These are phyloP conservation scores for Stigmatopora argus DNA, from an alignment of 2,113 vertebrate species.

Conservation along the genomic window DNA sequence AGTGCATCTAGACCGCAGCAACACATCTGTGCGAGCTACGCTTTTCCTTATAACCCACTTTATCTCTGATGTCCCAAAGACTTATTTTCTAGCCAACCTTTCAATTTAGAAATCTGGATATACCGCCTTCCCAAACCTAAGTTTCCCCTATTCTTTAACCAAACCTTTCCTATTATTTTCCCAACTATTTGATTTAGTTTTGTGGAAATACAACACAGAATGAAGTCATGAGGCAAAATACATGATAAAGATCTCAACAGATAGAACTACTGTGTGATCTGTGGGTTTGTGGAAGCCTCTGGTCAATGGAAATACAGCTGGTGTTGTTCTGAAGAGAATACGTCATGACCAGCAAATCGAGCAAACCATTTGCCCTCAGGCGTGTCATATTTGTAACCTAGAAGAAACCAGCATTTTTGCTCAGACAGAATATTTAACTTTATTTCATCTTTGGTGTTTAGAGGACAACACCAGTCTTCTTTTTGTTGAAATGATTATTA, in stretches of 20 bases:
- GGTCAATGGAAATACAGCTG: conserved; percentile 26
- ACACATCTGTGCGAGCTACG: conserved; percentile 39
- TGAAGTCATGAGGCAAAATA: conserved; percentile 27
- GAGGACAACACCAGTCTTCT: background rate
- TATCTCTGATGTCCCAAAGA: conserved; percentile 46
- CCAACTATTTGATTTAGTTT: conserved; percentile 4
- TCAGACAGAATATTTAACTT: background rate
- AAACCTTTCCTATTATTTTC: background rate
- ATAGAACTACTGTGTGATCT: conserved; percentile 9
- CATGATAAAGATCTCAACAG: background rate
- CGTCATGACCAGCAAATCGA: conserved; percentile 6
- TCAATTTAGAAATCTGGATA: conserved; percentile 18
- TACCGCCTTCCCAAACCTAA: conserved; percentile 25
- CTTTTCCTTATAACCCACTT: conserved; percentile 67
- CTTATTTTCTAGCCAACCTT: conserved; percentile 20
- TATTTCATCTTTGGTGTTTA: background rate
- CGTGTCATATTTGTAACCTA: conserved; percentile 7
- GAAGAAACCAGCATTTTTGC: conserved; percentile 3
- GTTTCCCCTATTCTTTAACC: conserved; percentile 19
- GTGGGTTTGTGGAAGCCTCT: conserved; percentile 15
- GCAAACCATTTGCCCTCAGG: background rate
- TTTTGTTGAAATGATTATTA: background rate
- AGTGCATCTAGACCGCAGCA: conserved; percentile 48
- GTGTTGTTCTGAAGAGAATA: conserved; percentile 3
- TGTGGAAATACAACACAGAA: conserved; percentile 28